Evolutionary conservation across 2,888 invertebrate genomes (phyloP), one percentile per base, ranked within the genome.

Genomic region (Entomobrya multifasciata): DNA sequence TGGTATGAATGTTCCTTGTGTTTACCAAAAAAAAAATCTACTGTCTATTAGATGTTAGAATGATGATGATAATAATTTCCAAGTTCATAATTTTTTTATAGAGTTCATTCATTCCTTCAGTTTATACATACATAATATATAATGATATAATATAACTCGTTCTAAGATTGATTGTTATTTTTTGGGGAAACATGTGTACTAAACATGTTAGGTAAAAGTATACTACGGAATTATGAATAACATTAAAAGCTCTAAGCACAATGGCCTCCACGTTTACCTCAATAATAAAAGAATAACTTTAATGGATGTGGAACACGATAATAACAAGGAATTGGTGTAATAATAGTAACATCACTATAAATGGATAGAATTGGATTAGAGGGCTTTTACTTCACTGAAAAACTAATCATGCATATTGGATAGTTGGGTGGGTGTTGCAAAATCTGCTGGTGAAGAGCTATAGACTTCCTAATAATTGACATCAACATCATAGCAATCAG

Each of bases 1-100:
- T 93, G 98, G 98, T 98, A 94, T 95, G 86, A 86, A 57, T 74
- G 86, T 86, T 86, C 79, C 86, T 60, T 85, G 22, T 67, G 44
- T 84, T 83, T 72, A 20, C 20, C 22, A 79, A 30, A 36, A 77
- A 77, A 76, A 36, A 65, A 27, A 13, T 17, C 15, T 44, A 67
- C 22, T 30, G 30, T 15, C 30, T 62, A 25, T 25, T n/a, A 62
- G 5, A 30, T 25, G 3, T 25, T n/a, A 30, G 8, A 30, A 62
- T 62, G 17, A n/a, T 30, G 17, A 65, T 79, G 55, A 79, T 79
- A 47, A 47, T 25, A 62, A 77, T 20, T 8, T 27, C 62, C 62
- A 44, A 67, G 70, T 65, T 76, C 76, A 76, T 77, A 77, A 84
- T 77, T 74, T 57, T 52, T 83, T 83, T 74, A 76, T 76, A 76